phyloP scores from a whole-genome alignment of 2,113 vertebrate genomes.

The Centropristis striata region DNA sequence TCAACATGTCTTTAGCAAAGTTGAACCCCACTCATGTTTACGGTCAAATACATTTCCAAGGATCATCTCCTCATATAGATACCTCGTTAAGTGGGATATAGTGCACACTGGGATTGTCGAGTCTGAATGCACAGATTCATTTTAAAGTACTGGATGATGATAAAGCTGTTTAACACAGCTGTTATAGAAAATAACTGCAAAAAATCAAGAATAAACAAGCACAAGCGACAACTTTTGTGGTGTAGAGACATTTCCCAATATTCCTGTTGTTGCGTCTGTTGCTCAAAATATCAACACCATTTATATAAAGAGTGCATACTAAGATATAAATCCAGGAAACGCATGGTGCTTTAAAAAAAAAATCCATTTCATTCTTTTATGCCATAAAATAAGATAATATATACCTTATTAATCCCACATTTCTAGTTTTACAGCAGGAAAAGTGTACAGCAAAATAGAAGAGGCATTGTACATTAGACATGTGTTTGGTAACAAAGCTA shows the following conservation, averaged over 20 bases:
- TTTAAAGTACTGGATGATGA: not conserved
- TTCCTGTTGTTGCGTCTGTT: no score
- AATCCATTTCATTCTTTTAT: no score
- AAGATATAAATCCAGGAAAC: no score
- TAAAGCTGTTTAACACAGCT: not conserved
- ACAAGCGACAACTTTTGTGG: not conserved
- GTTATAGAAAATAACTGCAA: not conserved
- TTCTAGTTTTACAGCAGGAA: no score
- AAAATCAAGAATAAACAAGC: not conserved
- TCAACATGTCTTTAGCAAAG: not conserved
- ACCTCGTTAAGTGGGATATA: not conserved
- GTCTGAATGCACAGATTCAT: not conserved
- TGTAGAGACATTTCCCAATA: no score
- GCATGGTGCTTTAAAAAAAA: no score
- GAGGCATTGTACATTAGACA: no score
- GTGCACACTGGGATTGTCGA: not conserved
- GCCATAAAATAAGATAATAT: not conserved
- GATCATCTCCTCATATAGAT: not conserved
- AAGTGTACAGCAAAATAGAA: no score
- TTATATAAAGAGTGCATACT: no score
- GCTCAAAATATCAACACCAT: no score
- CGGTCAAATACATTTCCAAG: conserved; percentile 8
- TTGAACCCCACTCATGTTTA: not conserved
- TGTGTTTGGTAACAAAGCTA: no score
- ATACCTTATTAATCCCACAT: no score